These are phyloP conservation scores for Tetranychus truncatus DNA, from an alignment of 2,888 invertebrate species.

Conservation along the genomic window DNA sequence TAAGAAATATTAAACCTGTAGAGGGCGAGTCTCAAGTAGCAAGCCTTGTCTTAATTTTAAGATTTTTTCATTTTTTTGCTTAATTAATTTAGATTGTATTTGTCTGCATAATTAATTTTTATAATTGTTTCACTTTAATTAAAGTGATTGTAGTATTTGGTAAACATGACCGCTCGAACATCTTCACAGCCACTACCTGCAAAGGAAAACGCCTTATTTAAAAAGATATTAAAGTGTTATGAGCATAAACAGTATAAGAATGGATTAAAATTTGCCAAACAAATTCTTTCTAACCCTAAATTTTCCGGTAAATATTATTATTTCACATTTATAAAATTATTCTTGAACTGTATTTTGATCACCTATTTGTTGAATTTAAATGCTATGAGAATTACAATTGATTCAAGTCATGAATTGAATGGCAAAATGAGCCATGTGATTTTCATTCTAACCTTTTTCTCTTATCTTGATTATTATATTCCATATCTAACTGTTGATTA, in stretches of 20 bases:
- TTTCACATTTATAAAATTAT: neutral
- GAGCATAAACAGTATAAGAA: constrained; percentile 99
- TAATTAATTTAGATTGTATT: neutral
- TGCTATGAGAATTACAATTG: neutral
- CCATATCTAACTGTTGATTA: neutral
- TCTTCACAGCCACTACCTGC: constrained; percentile 55
- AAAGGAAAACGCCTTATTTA: constrained; percentile 98
- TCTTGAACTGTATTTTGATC: constrained; percentile 20
- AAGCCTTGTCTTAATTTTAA: neutral
- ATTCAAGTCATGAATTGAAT: neutral
- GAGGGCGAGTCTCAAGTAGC: neutral
- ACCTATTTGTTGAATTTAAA: constrained; percentile 25
- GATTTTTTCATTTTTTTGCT: neutral
- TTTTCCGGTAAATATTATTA: constrained; percentile 39
- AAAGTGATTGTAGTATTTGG: neutral
- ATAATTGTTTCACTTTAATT: neutral
- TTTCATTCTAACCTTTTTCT: constrained; percentile 15
- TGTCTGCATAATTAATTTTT: neutral
- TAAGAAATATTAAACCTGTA: neutral
- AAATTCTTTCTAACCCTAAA: constrained; percentile 88
- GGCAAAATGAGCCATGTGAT: constrained; percentile 6
- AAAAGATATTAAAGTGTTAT: constrained; percentile 97
- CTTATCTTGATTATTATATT: constrained; percentile 6
- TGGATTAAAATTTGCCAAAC: constrained; percentile 96
- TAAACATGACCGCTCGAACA: neutral